Conservation (phyloP, 2,113 vertebrate species). For the Hemiprocne comata region DNA sequence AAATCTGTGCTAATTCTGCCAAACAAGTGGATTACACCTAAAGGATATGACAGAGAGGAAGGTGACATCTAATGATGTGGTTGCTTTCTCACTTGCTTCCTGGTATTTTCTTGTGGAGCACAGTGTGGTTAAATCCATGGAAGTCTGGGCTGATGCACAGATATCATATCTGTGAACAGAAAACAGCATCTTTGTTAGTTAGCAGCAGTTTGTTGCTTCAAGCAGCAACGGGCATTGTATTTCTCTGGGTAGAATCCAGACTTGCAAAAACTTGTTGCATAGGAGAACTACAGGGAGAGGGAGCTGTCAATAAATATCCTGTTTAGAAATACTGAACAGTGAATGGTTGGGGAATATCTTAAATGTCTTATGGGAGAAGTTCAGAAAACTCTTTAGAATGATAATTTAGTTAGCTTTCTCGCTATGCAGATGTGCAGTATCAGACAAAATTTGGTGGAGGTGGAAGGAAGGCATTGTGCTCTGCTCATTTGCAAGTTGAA, state of each 20-base stretch:
- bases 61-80: neutral
- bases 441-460: neutral
- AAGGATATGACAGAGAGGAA: neutral
- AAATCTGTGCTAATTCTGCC: rapidly evolving
- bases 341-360: neutral
- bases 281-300: neutral
- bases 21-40: neutral
- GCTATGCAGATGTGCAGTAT: rapidly evolving
- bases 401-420: neutral
- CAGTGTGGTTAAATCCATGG: rapidly evolving
- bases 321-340: neutral
- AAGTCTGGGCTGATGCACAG: neutral
- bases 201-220: neutral
- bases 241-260: neutral
- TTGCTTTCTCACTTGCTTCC: neutral
- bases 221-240: rapidly evolving
- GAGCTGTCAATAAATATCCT: neutral
- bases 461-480: neutral
- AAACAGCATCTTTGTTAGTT: rapidly evolving
- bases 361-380: neutral
- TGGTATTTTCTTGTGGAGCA: neutral
- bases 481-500: neutral
- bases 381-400: neutral
- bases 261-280: neutral
- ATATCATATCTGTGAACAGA: neutral